These are phyloP conservation scores for Microcaecilia unicolor DNA, from an alignment of 2,797 vertebrate species.

Conservation along the genomic window DNA sequence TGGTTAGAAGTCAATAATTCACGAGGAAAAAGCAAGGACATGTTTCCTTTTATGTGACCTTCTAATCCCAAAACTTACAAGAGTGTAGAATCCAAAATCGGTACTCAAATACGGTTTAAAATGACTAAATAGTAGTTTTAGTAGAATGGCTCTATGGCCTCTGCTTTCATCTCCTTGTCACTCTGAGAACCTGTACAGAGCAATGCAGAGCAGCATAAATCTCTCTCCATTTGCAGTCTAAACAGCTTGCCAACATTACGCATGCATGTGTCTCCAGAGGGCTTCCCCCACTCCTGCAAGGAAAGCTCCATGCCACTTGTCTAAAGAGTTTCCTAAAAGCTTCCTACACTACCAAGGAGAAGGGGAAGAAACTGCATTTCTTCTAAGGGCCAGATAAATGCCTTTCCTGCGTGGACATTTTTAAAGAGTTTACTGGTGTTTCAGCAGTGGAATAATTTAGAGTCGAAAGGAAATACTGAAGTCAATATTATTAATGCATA, in stretches of 20 bases:
- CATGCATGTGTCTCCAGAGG: background rate
- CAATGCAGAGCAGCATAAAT: constrained; percentile 22
- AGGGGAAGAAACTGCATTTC: background rate
- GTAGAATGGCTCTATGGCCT: constrained; percentile 5
- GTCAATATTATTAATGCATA: background rate
- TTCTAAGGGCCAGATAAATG: background rate
- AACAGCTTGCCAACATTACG: too few species aligned
- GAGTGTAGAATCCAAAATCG: background rate
- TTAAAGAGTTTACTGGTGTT: background rate
- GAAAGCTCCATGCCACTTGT: background rate
- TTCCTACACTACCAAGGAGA: background rate
- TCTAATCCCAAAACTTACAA: background rate
- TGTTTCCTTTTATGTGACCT: constrained; percentile 5
- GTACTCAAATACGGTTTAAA: constrained; percentile 5
- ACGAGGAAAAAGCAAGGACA: too few species aligned
- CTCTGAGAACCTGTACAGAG: constrained; percentile 16
- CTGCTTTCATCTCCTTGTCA: constrained; percentile 8
- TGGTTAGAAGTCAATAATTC: too few species aligned
- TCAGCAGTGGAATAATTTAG: background rate
- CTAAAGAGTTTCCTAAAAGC: background rate
- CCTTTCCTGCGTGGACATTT: too few species aligned
- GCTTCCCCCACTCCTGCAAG: background rate
- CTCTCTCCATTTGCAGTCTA: background rate
- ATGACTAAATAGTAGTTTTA: constrained; percentile 1
- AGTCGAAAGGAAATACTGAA: constrained; percentile 4